Percentiles rank a stretch among this genome's conserved stretches.
phyloP scores from a whole-genome alignment of 2,113 vertebrate species.

The Nerophis lumbriciformis region DNA sequence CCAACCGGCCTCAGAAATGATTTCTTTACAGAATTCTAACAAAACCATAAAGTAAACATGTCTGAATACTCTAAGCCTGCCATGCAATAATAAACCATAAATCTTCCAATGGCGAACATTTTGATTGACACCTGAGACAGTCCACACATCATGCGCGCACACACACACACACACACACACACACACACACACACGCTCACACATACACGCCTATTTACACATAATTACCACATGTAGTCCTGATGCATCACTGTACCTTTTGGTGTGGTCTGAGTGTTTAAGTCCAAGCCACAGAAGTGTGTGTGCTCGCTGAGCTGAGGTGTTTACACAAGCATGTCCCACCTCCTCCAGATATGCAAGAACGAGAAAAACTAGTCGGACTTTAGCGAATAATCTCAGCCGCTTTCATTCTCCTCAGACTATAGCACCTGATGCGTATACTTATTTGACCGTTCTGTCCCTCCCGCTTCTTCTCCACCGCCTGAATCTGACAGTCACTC shows the following conservation, averaged over 20 bases:
- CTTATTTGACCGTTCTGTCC: not conserved
- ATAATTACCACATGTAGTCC: not conserved
- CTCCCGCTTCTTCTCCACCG: conserved; percentile 19
- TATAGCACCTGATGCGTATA: not conserved
- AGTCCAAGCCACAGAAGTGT: conserved; percentile 26
- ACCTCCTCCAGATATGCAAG: conserved; percentile 54
- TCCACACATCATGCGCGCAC: not conserved
- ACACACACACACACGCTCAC: not conserved
- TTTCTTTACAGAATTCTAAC: not conserved
- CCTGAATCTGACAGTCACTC: conserved; percentile 1
- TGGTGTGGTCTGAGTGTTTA: not conserved
- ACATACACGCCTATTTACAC: conserved; percentile 2
- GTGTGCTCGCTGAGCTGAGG: conserved; percentile 15
- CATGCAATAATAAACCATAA: not conserved
- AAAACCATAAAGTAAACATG: not conserved
- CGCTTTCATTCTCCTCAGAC: conserved; percentile 42
- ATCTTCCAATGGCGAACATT: not conserved
- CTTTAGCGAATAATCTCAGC: conserved; percentile 16
- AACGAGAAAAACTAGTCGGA: conserved; percentile 71
- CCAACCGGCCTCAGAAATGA: too few species aligned
- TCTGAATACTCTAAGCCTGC: not conserved
- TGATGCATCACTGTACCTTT: conserved; percentile 51
- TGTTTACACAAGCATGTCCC: conserved; percentile 36
- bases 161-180: not conserved
- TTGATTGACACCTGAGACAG: not conserved